Evolutionary conservation across 1,140 invertebrate species (phyloP).

Genomic region (Pseudomyrmex flavicornis): DNA sequence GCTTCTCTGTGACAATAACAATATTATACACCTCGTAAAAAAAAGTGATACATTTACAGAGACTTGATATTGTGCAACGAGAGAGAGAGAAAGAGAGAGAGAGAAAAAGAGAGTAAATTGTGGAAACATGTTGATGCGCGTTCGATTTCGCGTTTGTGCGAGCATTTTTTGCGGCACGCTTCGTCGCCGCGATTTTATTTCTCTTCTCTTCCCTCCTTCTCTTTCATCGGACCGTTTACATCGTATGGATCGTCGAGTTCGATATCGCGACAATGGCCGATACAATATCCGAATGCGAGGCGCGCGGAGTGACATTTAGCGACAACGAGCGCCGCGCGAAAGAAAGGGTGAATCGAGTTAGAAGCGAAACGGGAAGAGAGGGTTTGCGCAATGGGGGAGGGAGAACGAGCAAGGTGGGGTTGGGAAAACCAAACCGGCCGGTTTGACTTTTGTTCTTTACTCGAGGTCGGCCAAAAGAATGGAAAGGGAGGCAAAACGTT

Average conservation of each 20-base stretch:
- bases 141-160: constrained; percentile 28
- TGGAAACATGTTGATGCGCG: constrained; percentile 6
- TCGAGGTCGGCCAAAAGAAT: constrained; percentile 11
- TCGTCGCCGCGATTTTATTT: constrained; percentile 45
- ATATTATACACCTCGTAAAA: neutral
- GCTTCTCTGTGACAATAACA: neutral
- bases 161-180: constrained; percentile 24
- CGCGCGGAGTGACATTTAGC: constrained; percentile 45
- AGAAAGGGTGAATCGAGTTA: constrained; percentile 49
- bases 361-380: constrained; percentile 23
- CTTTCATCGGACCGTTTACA: constrained; percentile 49
- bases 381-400: neutral
- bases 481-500: constrained; percentile 8
- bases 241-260: constrained; percentile 48
- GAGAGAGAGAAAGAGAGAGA: neutral
- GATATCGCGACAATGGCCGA: constrained; percentile 53
- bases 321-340: constrained; percentile 18
- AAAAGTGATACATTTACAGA: constrained; percentile 2
- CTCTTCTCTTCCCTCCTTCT: neutral
- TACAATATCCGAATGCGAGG: constrained; percentile 39
- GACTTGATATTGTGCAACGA: constrained; percentile 10
- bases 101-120: neutral
- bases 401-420: no score
- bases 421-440: constrained; percentile 1
- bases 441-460: constrained; percentile 41